phyloP scores from a whole-genome alignment of 2,113 vertebrate species.

The Ophiodon elongatus region DNA sequence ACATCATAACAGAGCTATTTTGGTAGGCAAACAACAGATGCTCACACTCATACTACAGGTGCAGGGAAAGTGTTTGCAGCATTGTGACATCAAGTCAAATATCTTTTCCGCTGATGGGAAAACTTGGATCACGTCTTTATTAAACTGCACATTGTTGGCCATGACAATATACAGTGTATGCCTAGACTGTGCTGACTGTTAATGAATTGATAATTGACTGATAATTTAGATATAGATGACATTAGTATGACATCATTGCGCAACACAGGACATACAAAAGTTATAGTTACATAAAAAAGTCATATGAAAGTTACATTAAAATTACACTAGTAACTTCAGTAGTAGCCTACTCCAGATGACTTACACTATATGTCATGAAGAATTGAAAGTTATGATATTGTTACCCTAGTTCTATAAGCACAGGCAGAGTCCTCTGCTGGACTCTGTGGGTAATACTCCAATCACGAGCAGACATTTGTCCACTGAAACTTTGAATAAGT shows the following conservation, averaged over 20 bases:
- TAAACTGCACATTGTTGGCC: background rate
- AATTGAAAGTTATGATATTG: background rate
- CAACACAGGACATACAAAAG: background rate
- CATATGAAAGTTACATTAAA: background rate
- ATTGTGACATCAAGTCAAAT: background rate
- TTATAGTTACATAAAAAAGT: background rate
- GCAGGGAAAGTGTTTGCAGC: background rate
- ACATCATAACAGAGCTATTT: conserved; percentile 40
- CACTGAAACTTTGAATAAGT: too few relatives aligned
- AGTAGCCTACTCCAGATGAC: background rate
- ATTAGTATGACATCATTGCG: background rate
- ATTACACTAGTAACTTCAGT: background rate
- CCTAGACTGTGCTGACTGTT: background rate
- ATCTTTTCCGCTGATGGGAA: background rate
- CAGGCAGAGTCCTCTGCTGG: too few relatives aligned
- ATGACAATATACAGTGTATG: too few relatives aligned
- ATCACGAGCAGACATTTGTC: too few relatives aligned
- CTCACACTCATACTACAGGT: conserved; percentile 40
- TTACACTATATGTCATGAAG: background rate
- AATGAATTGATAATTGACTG: background rate
- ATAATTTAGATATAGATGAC: background rate
- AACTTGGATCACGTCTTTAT: background rate
- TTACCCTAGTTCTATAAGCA: too few relatives aligned
- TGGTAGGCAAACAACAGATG: conserved; percentile 57
- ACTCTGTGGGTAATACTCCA: too few relatives aligned